phyloP scores from a whole-genome alignment of 2,113 vertebrate species.

The Physeter macrocephalus region DNA sequence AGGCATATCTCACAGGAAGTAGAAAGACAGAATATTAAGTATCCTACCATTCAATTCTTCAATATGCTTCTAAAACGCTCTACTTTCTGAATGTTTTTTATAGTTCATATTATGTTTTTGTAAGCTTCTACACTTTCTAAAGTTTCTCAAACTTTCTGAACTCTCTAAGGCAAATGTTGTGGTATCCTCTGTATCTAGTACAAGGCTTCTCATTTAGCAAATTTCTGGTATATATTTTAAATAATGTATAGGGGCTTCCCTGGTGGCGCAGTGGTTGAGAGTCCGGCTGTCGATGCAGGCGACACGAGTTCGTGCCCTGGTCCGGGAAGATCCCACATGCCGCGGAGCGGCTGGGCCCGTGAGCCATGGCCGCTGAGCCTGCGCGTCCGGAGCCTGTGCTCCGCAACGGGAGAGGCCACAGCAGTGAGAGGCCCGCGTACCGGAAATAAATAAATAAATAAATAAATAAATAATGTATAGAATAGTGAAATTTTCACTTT shows the following conservation, averaged over 20 bases:
- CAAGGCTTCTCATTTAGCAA: background rate
- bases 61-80: background rate
- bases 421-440: too few species aligned
- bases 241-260: background rate
- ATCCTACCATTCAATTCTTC: background rate
- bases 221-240: background rate
- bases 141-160: background rate
- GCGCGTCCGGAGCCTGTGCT: too few species aligned
- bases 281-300: too few species aligned
- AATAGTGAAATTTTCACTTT: background rate
- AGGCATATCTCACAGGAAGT: background rate
- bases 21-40: background rate
- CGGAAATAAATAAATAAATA: too few species aligned
- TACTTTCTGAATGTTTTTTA: background rate
- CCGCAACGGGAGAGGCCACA: too few species aligned
- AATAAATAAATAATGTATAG: background rate
- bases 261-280: too few species aligned
- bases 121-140: background rate
- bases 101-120: background rate
- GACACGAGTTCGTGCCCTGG: too few species aligned
- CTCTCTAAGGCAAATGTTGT: background rate
- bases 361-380: too few species aligned
- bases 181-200: background rate
- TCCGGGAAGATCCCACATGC: too few species aligned
- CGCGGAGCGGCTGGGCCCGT: too few species aligned